Percentiles rank a stretch among this genome's conserved stretches.
These are phyloP conservation scores for Drosophila pullipes DNA, from an alignment of 2,888 invertebrate species.

Conservation along the genomic window DNA sequence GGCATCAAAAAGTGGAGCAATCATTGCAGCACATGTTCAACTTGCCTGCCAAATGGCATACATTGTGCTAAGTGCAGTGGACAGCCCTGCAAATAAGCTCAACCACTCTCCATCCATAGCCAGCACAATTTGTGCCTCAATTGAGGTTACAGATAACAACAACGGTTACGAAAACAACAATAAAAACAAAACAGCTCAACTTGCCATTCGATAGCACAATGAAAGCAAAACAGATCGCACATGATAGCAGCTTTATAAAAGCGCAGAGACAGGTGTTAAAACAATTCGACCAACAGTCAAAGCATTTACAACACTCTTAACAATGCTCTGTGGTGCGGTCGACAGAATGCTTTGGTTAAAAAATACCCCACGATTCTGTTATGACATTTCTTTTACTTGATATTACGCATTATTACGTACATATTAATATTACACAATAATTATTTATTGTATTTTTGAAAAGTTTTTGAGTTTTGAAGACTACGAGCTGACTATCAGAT, in stretches of 20 bases:
- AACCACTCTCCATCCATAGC: background rate
- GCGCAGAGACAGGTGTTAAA: conserved; percentile 54
- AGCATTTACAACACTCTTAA: conserved; percentile 18
- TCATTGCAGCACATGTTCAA: conserved; percentile 52
- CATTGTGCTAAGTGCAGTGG: conserved; percentile 17
- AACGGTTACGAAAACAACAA: conserved; percentile 32
- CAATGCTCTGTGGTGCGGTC: background rate
- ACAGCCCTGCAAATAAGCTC: conserved; percentile 26
- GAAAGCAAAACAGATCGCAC: conserved; percentile 36
- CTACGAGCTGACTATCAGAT: background rate
- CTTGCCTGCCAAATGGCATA: conserved; percentile 41
- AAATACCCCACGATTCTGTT: background rate
- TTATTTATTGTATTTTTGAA: background rate
- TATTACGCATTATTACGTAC: background rate
- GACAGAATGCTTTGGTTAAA: background rate
- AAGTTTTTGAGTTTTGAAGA: no score
- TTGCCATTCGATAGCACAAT: conserved; percentile 57
- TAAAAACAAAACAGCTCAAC: conserved; percentile 18
- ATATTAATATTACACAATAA: background rate
- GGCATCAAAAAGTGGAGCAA: conserved; percentile 33
- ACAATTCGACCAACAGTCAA: conserved; percentile 40
- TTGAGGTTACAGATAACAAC: conserved; percentile 66
- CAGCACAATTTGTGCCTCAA: conserved; percentile 55
- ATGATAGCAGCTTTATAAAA: conserved; percentile 10
- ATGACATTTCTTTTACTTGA: background rate